Percentiles rank a stretch among this genome's conserved stretches.
These are phyloP conservation scores for Phasianus colchicus DNA, from an alignment of 2,113 vertebrate genomes.

Conservation along the genomic window DNA sequence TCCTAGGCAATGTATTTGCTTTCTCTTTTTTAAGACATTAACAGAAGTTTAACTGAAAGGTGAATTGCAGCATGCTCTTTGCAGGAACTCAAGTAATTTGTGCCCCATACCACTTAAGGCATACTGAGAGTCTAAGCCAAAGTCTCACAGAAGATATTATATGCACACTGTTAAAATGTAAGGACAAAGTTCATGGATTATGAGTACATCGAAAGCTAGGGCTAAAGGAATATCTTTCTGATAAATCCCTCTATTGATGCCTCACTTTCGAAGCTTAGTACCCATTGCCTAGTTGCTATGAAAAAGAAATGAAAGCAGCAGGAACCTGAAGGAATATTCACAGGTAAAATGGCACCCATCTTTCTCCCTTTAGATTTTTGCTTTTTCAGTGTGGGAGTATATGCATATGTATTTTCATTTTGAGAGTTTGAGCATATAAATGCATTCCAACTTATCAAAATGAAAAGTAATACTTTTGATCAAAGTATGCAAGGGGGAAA, in stretches of 20 bases:
- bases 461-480: slow-evolving; percentile 43
- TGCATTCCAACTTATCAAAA: background rate
- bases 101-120: background rate
- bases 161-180: background rate
- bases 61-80: background rate
- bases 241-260: background rate
- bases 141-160: background rate
- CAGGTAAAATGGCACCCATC: background rate
- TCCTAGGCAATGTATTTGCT: background rate
- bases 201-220: background rate
- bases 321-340: background rate
- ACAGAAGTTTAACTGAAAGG: background rate
- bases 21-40: background rate
- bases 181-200: background rate
- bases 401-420: background rate
- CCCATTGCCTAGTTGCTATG: background rate
- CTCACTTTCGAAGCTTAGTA: background rate
- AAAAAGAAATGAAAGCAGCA: background rate
- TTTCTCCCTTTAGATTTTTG: background rate
- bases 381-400: background rate
- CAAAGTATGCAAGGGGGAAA: background rate
- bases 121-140: background rate
- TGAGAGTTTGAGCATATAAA: background rate
- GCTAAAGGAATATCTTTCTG: background rate
- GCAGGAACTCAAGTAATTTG: background rate